Base-by-base conservation (phyloP, 2,797 vertebrate species). In the Halcyon chelicuti region DNA sequence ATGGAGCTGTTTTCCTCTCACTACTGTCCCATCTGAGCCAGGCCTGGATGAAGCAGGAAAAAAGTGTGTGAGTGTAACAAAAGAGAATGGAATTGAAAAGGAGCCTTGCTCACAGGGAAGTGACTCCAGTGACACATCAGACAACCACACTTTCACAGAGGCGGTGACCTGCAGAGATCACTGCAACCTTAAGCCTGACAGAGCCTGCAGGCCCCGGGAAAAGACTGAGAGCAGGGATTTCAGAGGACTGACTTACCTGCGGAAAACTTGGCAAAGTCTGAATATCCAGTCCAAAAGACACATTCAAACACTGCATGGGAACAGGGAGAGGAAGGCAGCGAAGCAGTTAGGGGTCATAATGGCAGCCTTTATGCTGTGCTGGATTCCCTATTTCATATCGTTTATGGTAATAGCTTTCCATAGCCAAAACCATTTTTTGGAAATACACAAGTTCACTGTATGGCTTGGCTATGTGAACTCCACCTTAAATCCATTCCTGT, bases 401-500 rank as follows among this genome's bases (percentile, higher is more conserved):
- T 99, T 99, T 92, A 98, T 99, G 99, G 99, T 99, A 78, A 98
- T 98, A 94, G 99, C 99, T 2, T 98, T 99, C 97, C 99, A 98
- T 55, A 96, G 95, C 47, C 99, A 98, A 9, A 97, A 98, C 16
- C 98, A 97, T 57, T 98, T 99, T 47, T 65, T 28, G 0, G 94
- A 98, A 2, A 97, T 99, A 31, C 99, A 99, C 93, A 99, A 98
- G 99, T 98, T 99, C 96, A 99, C 99, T 31, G 99, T 99, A 93
- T 99, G 99, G 99, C 98, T 99, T 0, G 99, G 99, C 44, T 99
- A 99, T 88, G 97, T 99, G 81, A 99, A 99, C 97, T 99, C 99
- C 66, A 99, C 99, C 3, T 94, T 99, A 35, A 99, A 99, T 68
- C 99, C 99, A 4, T 99, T 99, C 86, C 99, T 99, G 75, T 99